Evolutionary conservation across 1,140 invertebrate species (phyloP), one percentile per base, ranked within the genome.

Genomic region (Oryctes rhinoceros): DNA sequence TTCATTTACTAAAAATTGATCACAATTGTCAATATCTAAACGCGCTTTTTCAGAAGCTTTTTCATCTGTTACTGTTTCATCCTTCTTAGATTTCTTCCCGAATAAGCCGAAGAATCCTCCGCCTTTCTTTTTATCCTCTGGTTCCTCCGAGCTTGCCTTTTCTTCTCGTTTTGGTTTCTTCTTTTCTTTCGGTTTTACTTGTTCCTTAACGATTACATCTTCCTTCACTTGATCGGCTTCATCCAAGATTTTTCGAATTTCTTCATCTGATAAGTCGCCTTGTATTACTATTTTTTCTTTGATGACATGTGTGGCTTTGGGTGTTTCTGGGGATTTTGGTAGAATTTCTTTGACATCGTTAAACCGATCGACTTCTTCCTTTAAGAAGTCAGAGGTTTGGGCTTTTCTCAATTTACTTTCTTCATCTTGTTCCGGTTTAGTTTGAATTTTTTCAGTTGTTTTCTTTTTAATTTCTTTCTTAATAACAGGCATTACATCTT

Each of bases 321-420:
- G 15, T 65, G 65, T 37, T 5, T 71, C 65, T 13, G 47, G 77
- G 0, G 47, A 49, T 47, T 44, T 76, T 0, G 75, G 47, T 18
- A 10, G 3, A 2, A 76, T 48, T 47, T 47, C 13, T 76, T 76
- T 78, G 18, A 76, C 75, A n/a, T 76, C 75, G 67, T 82, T 80
- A 76, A 81, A 84, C 76, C 82, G 71, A 24, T 83, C 83, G 13
- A 83, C 48, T 81, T 85, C 83, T 4, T 77, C 80, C 71, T 82
- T 83, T 49, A 81, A 74, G 37, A 84, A 84, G 35, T 83, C 44
- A 11, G 18, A 80, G 4, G 81, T 80, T 35, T 71, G 65, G 5
- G 1, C 24, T 24, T 9, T 71, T 67, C 30, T 67, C 65, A 24
- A 13, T 35, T 35, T 71, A 35, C 4, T 24, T 3, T 71, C 24